A percentile compares a stretch with the other conserved stretches of the same genome.
Evolutionary conservation across 2,797 vertebrate species (phyloP).

Genomic region (Acanthornis magna): DNA sequence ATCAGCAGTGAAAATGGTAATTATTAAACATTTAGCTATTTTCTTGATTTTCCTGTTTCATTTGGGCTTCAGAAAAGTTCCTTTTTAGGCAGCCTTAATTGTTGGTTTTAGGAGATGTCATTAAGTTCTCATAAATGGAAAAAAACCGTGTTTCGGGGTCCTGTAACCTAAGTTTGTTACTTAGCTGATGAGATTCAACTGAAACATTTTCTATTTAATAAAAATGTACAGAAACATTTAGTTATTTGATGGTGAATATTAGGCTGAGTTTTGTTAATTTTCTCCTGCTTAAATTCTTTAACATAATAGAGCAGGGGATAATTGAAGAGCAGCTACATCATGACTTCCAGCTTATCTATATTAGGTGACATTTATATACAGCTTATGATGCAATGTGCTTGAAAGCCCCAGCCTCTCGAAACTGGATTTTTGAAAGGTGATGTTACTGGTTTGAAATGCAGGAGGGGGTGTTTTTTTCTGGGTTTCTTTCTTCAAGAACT

Average conservation of each 20-base stretch:
- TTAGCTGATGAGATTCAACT: not conserved
- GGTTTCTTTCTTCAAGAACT: not conserved
- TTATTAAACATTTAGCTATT: not conserved
- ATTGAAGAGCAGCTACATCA: not conserved
- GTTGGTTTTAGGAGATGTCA: not conserved
- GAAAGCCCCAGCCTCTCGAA: not conserved
- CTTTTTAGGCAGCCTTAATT: not conserved
- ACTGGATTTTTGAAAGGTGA: not conserved
- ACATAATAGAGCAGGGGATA: not conserved
- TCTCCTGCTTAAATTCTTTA: not conserved
- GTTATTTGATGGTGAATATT: not conserved
- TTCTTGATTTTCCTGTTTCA: not conserved
- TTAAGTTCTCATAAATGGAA: not conserved
- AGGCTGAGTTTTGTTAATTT: not conserved
- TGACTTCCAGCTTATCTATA: not conserved
- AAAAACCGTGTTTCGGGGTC: not conserved
- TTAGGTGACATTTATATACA: not conserved
- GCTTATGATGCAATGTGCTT: not conserved
- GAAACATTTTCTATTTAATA: not conserved
- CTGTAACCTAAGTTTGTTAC: not conserved
- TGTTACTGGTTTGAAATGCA: not conserved
- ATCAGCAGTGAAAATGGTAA: not conserved
- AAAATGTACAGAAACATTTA: not conserved
- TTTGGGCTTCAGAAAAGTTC: not conserved
- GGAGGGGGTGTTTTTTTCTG: not conserved